Evolutionary conservation across 2,797 vertebrate genomes (phyloP).

Genomic region (Morus bassanus): DNA sequence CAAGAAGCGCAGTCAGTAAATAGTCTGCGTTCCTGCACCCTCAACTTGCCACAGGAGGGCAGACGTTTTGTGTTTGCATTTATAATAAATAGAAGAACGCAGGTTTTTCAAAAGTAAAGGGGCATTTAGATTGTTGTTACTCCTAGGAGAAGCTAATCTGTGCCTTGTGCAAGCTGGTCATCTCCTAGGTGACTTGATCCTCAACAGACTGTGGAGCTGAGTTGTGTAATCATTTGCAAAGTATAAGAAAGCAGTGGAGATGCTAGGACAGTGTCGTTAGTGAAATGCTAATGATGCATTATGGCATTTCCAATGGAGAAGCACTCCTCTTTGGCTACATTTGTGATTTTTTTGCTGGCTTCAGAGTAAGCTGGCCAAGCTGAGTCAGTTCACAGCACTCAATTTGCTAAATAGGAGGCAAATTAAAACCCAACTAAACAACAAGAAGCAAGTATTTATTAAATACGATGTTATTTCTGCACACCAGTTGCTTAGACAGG

Average conservation of each 20-base stretch:
- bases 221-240: rapidly evolving
- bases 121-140: background rate
- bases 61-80: background rate
- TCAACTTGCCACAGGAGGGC: background rate
- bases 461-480: background rate
- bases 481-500: background rate
- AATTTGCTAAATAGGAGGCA: background rate
- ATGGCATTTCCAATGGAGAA: background rate
- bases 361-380: background rate
- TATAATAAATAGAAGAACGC: background rate
- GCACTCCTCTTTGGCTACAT: background rate
- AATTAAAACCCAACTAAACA: background rate
- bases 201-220: rapidly evolving
- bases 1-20: rapidly evolving
- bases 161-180: background rate
- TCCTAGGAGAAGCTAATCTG: background rate
- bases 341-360: background rate
- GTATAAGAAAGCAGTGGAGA: rapidly evolving
- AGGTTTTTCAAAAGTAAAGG: background rate
- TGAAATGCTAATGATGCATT: background rate
- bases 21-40: rapidly evolving
- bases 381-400: background rate
- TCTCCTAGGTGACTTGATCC: background rate
- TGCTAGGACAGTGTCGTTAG: no score
- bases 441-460: background rate